Conservation (phyloP, 2,113 vertebrate genomes). For the Rhynchomys soricoides region DNA sequence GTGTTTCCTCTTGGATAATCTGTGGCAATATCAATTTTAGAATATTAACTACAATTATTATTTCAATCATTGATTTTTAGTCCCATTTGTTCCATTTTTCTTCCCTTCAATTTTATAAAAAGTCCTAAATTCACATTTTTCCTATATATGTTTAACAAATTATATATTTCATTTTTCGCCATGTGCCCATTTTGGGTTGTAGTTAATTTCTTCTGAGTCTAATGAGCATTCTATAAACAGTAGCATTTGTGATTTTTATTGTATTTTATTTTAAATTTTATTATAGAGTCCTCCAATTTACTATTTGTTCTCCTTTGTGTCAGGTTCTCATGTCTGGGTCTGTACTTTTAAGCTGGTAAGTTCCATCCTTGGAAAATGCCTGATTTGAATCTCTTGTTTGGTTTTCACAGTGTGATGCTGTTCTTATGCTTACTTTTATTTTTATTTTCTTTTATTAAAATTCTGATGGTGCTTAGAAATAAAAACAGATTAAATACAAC, state of each 20-base stretch:
- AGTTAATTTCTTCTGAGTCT: background rate
- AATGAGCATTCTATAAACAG: background rate
- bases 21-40: background rate
- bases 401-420: background rate
- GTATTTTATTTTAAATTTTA: background rate
- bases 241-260: background rate
- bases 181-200: background rate
- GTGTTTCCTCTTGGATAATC: background rate
- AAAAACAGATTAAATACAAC: background rate
- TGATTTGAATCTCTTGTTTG: background rate
- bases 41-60: background rate
- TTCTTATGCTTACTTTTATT: background rate
- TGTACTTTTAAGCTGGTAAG: background rate
- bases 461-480: background rate
- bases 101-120: background rate
- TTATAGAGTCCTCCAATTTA: background rate
- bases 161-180: background rate
- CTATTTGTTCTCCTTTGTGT: background rate
- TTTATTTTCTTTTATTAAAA: background rate
- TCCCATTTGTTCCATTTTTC: background rate
- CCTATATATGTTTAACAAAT: background rate
- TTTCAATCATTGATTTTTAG: background rate
- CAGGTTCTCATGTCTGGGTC: background rate
- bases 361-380: background rate
- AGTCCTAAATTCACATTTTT: background rate